phyloP scores from a whole-genome alignment of 1,140 invertebrate genomes.

The Pseudoatta argentina region DNA sequence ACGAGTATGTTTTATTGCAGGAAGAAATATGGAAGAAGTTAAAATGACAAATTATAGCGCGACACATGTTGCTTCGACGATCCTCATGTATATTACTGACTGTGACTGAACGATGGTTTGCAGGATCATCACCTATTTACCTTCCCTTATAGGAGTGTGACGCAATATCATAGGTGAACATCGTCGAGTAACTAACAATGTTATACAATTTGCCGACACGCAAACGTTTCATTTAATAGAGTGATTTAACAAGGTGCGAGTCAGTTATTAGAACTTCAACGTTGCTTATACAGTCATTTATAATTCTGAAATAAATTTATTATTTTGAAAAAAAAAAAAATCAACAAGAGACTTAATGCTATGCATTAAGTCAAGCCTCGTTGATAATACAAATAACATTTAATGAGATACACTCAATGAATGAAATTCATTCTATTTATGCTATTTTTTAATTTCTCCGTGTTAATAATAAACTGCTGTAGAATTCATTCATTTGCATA shows the following conservation, averaged over 20 bases:
- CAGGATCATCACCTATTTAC: constrained; percentile 19
- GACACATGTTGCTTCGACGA: constrained; percentile 18
- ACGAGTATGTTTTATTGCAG: neutral
- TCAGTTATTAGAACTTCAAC: neutral
- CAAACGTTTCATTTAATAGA: constrained; percentile 76
- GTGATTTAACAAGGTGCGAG: constrained; percentile 57
- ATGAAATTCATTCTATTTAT: neutral
- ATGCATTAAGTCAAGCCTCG: neutral
- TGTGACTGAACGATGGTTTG: neutral
- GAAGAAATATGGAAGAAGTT: constrained; percentile 15
- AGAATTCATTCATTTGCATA: constrained; percentile 11
- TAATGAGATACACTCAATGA: neutral
- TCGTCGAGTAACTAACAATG: neutral
- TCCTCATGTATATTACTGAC: constrained; percentile 20
- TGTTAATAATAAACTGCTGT: neutral
- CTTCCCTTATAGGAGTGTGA: constrained; percentile 47
- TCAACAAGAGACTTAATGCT: neutral
- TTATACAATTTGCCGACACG: constrained; percentile 60
- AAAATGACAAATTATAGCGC: neutral
- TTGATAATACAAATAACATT: neutral
- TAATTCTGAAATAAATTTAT: constrained; percentile 1
- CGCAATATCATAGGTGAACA: constrained; percentile 7
- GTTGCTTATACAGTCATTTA: neutral
- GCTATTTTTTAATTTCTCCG: neutral
- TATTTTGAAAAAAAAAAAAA: neutral